A percentile compares a stretch with the other conserved stretches of the same genome.
Conservation (phyloP, 2,797 vertebrate species). For the Tadarida brasiliensis region DNA sequence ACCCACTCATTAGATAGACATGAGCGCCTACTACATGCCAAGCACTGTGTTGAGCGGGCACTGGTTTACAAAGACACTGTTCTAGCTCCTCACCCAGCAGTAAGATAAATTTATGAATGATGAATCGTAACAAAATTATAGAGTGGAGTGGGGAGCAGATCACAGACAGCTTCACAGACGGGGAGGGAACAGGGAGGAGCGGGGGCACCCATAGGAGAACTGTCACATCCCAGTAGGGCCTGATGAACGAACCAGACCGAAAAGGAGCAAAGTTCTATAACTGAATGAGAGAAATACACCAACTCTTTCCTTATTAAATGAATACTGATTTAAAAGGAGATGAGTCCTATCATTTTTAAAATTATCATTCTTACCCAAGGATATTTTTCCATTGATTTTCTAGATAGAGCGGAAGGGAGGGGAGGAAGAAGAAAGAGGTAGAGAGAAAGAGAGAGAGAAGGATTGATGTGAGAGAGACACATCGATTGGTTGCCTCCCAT, state of each 20-base stretch:
- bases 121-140: neutral
- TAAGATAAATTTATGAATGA: neutral
- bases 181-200: neutral
- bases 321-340: neutral
- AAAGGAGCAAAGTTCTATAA: neutral
- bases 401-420: no score
- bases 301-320: neutral
- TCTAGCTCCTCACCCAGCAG: neutral
- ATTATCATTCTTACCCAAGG: no score
- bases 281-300: neutral
- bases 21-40: neutral
- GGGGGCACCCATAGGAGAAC: neutral
- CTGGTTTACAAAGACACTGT: neutral
- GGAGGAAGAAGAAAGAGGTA: no score
- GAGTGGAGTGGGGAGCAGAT: neutral
- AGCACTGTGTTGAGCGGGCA: neutral
- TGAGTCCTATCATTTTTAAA: neutral
- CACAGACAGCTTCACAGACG: accelerated
- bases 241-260: neutral
- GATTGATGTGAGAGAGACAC: no score
- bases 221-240: neutral
- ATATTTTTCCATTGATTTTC: no score
- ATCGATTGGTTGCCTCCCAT: no score
- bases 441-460: no score
- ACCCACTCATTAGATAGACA: neutral